Percentiles rank a stretch among this genome's conserved stretches.
Conservation (phyloP, 2,888 invertebrate genomes). For the Agonopterix alstromeriana region DNA sequence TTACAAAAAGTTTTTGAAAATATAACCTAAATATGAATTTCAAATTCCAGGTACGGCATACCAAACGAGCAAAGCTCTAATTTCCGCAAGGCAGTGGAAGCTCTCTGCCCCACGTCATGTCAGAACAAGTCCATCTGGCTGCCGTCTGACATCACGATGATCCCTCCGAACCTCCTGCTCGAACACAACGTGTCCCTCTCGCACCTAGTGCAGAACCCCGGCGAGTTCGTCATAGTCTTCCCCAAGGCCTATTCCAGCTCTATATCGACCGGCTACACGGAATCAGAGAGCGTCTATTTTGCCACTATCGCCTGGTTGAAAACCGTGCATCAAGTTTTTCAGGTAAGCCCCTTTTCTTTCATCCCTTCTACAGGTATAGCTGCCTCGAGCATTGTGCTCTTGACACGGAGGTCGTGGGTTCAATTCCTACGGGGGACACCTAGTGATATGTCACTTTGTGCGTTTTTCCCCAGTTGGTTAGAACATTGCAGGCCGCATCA, state of each 20-base stretch:
- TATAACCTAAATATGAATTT: too few relatives aligned
- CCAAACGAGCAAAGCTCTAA: constrained; percentile 85
- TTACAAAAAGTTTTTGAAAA: too few relatives aligned
- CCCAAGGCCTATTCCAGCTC: constrained; percentile 91
- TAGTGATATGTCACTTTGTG: too few relatives aligned
- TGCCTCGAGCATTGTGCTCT: too few relatives aligned
- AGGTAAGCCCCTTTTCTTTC: constrained; percentile 53
- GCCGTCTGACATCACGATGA: constrained; percentile 94
- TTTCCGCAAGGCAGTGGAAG: constrained; percentile 85
- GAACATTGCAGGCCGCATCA: too few relatives aligned
- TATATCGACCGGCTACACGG: constrained; percentile 90
- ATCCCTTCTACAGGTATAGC: too few relatives aligned
- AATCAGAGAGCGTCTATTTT: constrained; percentile 95
- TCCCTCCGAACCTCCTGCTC: constrained; percentile 87
- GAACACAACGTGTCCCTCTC: constrained; percentile 87
- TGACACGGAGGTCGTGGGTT: too few relatives aligned
- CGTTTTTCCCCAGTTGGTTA: too few relatives aligned
- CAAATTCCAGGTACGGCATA: constrained; percentile 81
- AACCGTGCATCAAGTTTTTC: constrained; percentile 83
- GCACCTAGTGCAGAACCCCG: constrained; percentile 88
- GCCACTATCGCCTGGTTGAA: constrained; percentile 89
- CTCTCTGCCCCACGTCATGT: constrained; percentile 87
- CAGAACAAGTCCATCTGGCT: constrained; percentile 92
- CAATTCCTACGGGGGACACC: too few relatives aligned
- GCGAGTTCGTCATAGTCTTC: constrained; percentile 93